These are phyloP conservation scores for Leptinotarsa juncta DNA, from an alignment of 2,888 invertebrate genomes.

Conservation along the genomic window DNA sequence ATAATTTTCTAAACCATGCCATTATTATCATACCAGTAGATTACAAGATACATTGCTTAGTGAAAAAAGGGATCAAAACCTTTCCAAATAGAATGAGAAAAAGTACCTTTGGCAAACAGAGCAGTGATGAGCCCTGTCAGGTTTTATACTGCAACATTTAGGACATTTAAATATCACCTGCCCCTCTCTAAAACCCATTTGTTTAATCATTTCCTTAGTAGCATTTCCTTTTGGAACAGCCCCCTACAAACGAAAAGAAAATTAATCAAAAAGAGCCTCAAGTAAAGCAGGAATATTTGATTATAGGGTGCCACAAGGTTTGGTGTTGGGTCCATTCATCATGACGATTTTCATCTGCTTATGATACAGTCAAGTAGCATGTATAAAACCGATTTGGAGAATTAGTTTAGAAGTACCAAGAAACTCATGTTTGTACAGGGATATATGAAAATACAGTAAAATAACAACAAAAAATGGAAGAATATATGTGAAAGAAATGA, in stretches of 20 bases:
- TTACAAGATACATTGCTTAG: neutral
- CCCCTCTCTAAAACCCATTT: conserved; percentile 91
- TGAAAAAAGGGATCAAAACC: neutral
- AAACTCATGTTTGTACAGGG: too few species aligned
- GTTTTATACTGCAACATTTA: conserved; percentile 96
- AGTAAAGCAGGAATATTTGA: neutral
- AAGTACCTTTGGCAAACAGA: conserved; percentile 87
- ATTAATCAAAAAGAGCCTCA: neutral
- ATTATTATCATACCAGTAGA: too few species aligned
- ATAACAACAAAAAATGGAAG: too few species aligned
- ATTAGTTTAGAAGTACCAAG: too few species aligned
- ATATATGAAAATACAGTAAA: too few species aligned
- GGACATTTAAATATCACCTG: conserved; percentile 96
- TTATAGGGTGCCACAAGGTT: too few species aligned
- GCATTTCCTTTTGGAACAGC: conserved; percentile 96
- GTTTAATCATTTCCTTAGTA: conserved; percentile 94
- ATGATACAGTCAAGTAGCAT: too few species aligned
- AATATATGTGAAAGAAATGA: too few species aligned
- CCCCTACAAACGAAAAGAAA: conserved; percentile 71
- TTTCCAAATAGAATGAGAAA: neutral
- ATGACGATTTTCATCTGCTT: too few species aligned
- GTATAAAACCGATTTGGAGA: too few species aligned
- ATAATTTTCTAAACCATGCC: too few species aligned
- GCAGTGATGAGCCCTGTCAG: conserved; percentile 95
- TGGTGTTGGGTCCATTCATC: too few species aligned